phyloP scores from a whole-genome alignment of 2,888 invertebrate species.

The Xanthostigma xanthostigma region DNA sequence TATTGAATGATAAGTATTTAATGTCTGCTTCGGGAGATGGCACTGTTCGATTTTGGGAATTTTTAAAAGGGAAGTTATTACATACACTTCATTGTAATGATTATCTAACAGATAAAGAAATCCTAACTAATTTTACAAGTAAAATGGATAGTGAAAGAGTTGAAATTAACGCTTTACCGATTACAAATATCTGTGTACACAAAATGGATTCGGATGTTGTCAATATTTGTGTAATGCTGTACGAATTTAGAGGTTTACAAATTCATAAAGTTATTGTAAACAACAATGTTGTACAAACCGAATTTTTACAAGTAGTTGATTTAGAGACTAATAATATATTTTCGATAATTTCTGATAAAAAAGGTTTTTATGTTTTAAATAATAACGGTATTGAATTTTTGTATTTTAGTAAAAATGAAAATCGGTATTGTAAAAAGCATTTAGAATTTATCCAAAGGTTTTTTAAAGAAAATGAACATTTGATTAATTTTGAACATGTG shows the following conservation, averaged over 20 bases:
- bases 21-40: conserved; percentile 69
- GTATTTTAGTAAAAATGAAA: conserved; percentile 18
- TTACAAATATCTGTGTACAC: conserved; percentile 29
- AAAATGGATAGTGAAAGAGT: conserved; percentile 38
- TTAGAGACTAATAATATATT: conserved; percentile 17
- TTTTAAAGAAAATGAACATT: conserved; percentile 9
- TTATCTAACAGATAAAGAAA: conserved; percentile 20
- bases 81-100: conserved; percentile 33
- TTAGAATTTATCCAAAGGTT: conserved; percentile 16
- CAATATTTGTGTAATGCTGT: background rate
- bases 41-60: conserved; percentile 59
- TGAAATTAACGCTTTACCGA: conserved; percentile 37
- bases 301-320: conserved; percentile 26
- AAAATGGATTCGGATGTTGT: background rate
- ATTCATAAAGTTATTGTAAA: conserved; percentile 22
- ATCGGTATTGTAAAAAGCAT: conserved; percentile 14
- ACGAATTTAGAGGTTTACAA: conserved; percentile 2
- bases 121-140: conserved; percentile 20
- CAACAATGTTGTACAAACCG: conserved; percentile 12
- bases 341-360: background rate
- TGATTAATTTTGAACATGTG: conserved; percentile 12
- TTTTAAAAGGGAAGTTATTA: conserved; percentile 38
- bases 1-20: conserved; percentile 36
- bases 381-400: conserved; percentile 16
- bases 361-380: conserved; percentile 19